These are phyloP conservation scores for Agrochola litura DNA, from an alignment of 2,888 invertebrate genomes.

Conservation along the genomic window DNA sequence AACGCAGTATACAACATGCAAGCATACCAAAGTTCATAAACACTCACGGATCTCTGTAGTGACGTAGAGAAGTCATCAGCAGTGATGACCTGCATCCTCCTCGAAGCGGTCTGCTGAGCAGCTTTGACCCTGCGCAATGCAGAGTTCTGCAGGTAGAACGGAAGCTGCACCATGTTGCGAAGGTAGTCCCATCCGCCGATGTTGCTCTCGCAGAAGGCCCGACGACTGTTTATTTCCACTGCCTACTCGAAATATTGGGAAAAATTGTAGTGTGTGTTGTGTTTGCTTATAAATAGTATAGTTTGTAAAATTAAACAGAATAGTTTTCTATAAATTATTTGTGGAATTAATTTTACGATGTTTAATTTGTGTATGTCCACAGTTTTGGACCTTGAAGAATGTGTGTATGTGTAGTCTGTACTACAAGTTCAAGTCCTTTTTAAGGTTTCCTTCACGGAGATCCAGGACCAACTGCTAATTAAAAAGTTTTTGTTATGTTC, in stretches of 20 bases:
- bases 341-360: background rate
- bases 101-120: conserved; percentile 94
- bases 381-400: background rate
- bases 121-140: conserved; percentile 96
- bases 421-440: background rate
- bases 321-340: background rate
- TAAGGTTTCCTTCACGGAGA: background rate
- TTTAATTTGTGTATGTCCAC: background rate
- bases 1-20: background rate
- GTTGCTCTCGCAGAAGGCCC: conserved; percentile 96
- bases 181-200: conserved; percentile 98
- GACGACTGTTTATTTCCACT: conserved; percentile 96
- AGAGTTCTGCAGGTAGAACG: conserved; percentile 99
- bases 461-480: background rate
- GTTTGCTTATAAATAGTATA: background rate
- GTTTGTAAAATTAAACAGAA: background rate
- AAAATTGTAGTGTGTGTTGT: conserved; percentile 5
- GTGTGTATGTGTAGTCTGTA: conserved; percentile 2
- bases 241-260: conserved; percentile 89
- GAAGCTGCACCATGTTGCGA: conserved; percentile 98
- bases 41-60: conserved; percentile 87
- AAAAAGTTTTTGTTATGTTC: background rate
- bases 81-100: conserved; percentile 85
- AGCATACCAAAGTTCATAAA: background rate
- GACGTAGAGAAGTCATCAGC: conserved; percentile 90